Conservation (phyloP, 92 coral and sea anemone species). For the Paramuricea clavata region DNA sequence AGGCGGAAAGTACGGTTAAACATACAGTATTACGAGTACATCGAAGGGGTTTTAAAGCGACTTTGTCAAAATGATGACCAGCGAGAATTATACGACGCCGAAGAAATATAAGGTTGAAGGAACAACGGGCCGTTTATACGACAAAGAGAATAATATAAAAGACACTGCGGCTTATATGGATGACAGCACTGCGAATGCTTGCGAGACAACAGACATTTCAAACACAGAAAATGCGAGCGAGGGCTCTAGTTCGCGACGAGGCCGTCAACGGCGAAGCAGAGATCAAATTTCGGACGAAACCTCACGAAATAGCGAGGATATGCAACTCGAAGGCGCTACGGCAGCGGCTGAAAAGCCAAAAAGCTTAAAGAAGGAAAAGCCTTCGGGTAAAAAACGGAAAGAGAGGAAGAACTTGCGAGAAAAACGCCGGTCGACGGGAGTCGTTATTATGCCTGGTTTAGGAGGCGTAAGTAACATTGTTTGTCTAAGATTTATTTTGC, state of each 20-base stretch:
- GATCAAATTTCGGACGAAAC: constrained; percentile 81
- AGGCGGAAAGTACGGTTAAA: not conserved
- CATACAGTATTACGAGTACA: not conserved
- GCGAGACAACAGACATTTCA: constrained; percentile 25
- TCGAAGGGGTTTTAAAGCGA: not conserved
- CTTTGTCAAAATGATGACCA: constrained; percentile 45
- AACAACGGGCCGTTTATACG: constrained; percentile 2
- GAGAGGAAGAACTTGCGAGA: constrained; percentile 93
- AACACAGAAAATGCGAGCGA: constrained; percentile 79
- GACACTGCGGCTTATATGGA: constrained; percentile 15
- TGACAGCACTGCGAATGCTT: not conserved
- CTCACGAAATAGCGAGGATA: constrained; percentile 77
- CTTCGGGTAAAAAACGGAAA: constrained; percentile 85
- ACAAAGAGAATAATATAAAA: constrained; percentile 24
- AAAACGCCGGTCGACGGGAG: constrained; percentile 99
- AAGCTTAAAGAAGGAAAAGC: constrained; percentile 89
- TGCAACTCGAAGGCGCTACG: constrained; percentile 80
- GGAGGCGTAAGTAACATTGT: constrained; percentile 72
- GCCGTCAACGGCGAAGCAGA: constrained; percentile 66
- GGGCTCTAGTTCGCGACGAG: constrained; percentile 68
- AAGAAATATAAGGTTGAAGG: constrained; percentile 36
- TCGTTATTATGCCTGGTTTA: constrained; percentile 95
- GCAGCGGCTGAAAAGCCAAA: constrained; percentile 65
- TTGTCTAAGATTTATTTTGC: not conserved
- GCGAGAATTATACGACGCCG: constrained; percentile 45